phyloP scores from a whole-genome alignment of 1,140 invertebrate genomes.

The Drosophila aff. region DNA sequence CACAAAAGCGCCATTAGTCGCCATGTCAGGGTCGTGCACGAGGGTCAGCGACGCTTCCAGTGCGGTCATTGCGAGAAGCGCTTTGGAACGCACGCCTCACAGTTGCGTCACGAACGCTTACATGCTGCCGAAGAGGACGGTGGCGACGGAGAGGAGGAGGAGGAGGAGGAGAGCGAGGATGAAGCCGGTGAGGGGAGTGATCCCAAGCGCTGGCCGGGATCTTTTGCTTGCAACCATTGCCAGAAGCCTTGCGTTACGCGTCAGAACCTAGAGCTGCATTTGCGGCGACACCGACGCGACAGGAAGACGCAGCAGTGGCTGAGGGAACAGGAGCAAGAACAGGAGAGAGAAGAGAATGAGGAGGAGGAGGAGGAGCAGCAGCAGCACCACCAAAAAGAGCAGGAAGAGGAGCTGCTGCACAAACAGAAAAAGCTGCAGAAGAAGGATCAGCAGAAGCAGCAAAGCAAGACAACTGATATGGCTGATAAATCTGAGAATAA shows the following conservation, averaged over 20 bases:
- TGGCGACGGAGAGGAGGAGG: slow-evolving; percentile 36
- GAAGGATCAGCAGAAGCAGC: background rate
- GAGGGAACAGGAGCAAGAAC: background rate
- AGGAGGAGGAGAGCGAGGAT: slow-evolving; percentile 21
- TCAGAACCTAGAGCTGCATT: slow-evolving; percentile 51
- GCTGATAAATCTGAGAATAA: background rate
- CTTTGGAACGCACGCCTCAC: slow-evolving; percentile 76
- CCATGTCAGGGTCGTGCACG: slow-evolving; percentile 75
- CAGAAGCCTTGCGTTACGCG: slow-evolving; percentile 53
- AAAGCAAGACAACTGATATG: background rate
- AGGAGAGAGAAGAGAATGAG: background rate
- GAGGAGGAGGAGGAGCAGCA: background rate
- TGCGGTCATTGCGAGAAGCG: slow-evolving; percentile 68
- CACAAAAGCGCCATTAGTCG: slow-evolving; percentile 78
- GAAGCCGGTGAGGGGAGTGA: background rate
- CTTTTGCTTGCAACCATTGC: slow-evolving; percentile 50
- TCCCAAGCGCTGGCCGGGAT: slow-evolving; percentile 20
- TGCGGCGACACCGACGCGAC: slow-evolving; percentile 33
- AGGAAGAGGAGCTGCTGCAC: background rate
- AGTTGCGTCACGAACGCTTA: slow-evolving; percentile 72
- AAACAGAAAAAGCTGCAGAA: background rate
- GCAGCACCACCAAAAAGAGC: background rate
- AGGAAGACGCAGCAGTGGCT: slow-evolving; percentile 21
- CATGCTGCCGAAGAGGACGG: slow-evolving; percentile 31
- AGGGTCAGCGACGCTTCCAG: slow-evolving; percentile 68